Percentiles rank a stretch among this genome's conserved stretches.
Conservation (phyloP, 2,113 vertebrate species). For the Actenoides hombroni region DNA sequence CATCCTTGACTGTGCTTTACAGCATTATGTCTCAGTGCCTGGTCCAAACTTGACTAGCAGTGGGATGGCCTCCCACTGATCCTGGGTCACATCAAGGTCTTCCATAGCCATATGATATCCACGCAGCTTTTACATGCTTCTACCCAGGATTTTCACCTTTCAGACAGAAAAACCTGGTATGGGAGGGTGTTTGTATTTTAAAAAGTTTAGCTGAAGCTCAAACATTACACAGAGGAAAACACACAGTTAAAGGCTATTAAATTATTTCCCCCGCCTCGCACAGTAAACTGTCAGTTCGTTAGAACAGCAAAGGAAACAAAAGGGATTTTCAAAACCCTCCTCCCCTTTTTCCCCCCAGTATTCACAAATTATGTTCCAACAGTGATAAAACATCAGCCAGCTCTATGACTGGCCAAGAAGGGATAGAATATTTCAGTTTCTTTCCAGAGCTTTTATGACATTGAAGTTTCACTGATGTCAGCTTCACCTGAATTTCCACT, state of each 20-base stretch:
- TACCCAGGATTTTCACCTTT: neutral
- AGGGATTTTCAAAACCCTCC: neutral
- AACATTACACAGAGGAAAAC: neutral
- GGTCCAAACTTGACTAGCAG: neutral
- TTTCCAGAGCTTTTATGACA: neutral
- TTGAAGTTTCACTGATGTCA: neutral
- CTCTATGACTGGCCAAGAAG: neutral
- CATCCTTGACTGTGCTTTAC: neutral
- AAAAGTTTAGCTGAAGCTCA: neutral
- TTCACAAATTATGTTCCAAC: neutral
- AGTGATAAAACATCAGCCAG: neutral
- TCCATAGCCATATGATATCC: neutral
- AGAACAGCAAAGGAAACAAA: neutral
- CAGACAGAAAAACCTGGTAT: neutral
- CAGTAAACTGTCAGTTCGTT: neutral
- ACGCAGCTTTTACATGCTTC: neutral
- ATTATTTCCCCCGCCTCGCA: neutral
- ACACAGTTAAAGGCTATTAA: neutral
- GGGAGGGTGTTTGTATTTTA: neutral
- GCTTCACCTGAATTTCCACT: neutral
- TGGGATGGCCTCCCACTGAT: neutral
- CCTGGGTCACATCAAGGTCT: neutral
- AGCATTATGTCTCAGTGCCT: fast-evolving
- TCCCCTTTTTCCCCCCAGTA: no score
- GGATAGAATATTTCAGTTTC: neutral